These are phyloP conservation scores for Melanargia galathea DNA, from an alignment of 2,888 invertebrate species.

Conservation along the genomic window DNA sequence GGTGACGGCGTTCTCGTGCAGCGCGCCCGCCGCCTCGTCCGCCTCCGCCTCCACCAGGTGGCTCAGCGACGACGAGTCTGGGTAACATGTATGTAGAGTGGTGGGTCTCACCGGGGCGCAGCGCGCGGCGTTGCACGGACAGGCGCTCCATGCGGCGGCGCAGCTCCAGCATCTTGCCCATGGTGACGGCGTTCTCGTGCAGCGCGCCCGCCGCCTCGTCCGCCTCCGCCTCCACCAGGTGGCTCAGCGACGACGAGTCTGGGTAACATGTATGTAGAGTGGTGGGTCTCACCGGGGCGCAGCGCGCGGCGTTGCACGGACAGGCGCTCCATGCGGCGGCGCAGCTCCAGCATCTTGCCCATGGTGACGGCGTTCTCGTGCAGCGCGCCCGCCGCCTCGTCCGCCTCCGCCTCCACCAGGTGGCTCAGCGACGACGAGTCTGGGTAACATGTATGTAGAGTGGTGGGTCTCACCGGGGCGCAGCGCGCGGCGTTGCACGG, in stretches of 20 bases:
- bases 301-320: too few species aligned
- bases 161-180: conserved; percentile 85
- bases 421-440: conserved; percentile 53
- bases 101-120: conserved; percentile 11
- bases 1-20: conserved; percentile 85
- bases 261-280: too few species aligned
- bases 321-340: too few species aligned
- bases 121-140: conserved; percentile 50
- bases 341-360: too few species aligned
- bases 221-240: conserved; percentile 48
- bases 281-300: too few species aligned
- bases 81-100: too few species aligned
- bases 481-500: too few species aligned
- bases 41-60: conserved; percentile 44
- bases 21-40: conserved; percentile 73
- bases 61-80: too few species aligned
- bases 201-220: conserved; percentile 73
- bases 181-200: conserved; percentile 85
- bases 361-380: too few species aligned
- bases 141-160: conserved; percentile 82
- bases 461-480: too few species aligned
- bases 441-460: background rate
- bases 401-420: conserved; percentile 11
- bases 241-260: too few species aligned
- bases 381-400: too few species aligned